phyloP scores from a whole-genome alignment of 2,888 invertebrate genomes.

The Papilio protenor region DNA sequence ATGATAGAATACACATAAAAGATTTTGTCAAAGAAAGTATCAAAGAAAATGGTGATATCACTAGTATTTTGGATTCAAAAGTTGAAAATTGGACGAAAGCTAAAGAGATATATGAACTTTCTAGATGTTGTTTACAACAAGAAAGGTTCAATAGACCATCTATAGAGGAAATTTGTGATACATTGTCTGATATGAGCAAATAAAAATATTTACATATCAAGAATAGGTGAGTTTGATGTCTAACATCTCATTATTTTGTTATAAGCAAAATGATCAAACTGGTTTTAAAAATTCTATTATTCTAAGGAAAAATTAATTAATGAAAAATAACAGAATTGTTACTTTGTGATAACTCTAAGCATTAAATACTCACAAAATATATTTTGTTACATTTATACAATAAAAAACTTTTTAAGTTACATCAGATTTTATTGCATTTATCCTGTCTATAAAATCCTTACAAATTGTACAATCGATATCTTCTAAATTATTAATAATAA shows the following conservation, averaged over 20 bases:
- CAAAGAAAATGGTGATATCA: slow-evolving; percentile 78
- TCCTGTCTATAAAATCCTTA: slow-evolving; percentile 56
- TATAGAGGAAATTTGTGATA: slow-evolving; percentile 81
- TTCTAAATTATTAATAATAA: slow-evolving; percentile 57
- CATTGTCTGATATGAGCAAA: slow-evolving; percentile 59
- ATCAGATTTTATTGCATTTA: slow-evolving; percentile 59
- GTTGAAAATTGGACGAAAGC: slow-evolving; percentile 83
- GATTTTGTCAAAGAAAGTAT: slow-evolving; percentile 80
- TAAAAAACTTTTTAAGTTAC: slow-evolving; percentile 49
- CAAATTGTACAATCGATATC: slow-evolving; percentile 50
- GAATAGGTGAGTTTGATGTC: background rate
- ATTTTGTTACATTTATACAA: slow-evolving; percentile 9
- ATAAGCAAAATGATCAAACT: background rate
- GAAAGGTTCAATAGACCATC: slow-evolving; percentile 83
- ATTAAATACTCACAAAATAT: background rate
- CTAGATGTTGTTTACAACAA: slow-evolving; percentile 82
- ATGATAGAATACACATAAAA: slow-evolving; percentile 74
- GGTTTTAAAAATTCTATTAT: background rate
- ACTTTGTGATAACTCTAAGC: background rate
- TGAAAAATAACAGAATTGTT: no score
- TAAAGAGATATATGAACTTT: slow-evolving; percentile 80
- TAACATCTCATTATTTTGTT: background rate
- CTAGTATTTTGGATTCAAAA: slow-evolving; percentile 81
- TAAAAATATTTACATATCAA: background rate
- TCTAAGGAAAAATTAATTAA: no score